Conservation (phyloP, 2,797 vertebrate species). For the Rhincodon typus region DNA sequence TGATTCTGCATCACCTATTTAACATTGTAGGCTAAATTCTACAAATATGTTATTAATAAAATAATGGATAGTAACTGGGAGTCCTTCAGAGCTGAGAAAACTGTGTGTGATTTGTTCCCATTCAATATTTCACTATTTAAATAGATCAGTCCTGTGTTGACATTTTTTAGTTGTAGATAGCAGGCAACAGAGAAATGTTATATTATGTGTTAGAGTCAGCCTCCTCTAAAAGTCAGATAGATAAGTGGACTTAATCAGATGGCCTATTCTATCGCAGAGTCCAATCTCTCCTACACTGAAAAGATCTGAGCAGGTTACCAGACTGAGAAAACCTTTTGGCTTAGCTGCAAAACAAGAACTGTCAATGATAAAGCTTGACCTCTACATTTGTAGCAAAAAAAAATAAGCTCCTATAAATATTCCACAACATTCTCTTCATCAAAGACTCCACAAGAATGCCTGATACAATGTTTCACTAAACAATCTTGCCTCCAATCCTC, state of each 20-base stretch:
- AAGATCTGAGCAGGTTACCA: neutral
- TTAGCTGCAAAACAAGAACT: neutral
- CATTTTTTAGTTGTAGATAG: neutral
- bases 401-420: neutral
- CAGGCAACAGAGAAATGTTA: neutral
- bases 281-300: neutral
- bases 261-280: neutral
- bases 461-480: neutral
- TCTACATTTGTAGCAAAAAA: neutral
- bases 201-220: neutral
- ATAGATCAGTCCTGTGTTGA: neutral
- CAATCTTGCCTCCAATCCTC: neutral
- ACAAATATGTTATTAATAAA: neutral
- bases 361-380: neutral
- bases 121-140: neutral
- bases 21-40: neutral
- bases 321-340: neutral
- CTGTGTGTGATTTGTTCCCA: neutral
- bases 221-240: neutral
- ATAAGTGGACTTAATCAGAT: conserved; percentile 6
- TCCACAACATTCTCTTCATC: neutral
- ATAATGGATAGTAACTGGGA: neutral
- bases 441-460: neutral
- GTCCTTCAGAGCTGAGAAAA: neutral
- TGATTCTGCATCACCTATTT: neutral